These are phyloP conservation scores for Rhincodon typus DNA, from an alignment of 2,797 vertebrate genomes.

Conservation along the genomic window DNA sequence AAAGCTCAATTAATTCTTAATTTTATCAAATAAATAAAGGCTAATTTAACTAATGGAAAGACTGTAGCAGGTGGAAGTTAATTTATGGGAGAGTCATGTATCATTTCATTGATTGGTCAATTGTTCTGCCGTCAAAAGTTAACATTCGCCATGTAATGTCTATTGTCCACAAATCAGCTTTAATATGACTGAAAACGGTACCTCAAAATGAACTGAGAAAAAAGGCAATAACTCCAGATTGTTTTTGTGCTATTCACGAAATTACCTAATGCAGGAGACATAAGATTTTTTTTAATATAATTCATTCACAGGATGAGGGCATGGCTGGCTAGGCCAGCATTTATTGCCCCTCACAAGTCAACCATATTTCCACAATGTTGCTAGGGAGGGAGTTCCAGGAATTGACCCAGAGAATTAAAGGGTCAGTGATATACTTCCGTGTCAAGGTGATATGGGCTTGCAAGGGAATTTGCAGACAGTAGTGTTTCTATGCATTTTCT, in stretches of 20 bases:
- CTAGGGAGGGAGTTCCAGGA: no score
- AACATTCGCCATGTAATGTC: neutral
- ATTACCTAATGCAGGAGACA: neutral
- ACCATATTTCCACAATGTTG: no score
- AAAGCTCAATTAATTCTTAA: neutral
- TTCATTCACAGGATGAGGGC: no score
- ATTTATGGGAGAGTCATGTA: no score
- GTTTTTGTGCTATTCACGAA: neutral
- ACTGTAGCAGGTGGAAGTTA: neutral
- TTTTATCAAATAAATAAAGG: neutral
- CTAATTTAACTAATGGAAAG: neutral
- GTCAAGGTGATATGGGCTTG: no score
- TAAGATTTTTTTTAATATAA: no score
- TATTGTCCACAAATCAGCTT: neutral
- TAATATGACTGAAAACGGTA: neutral
- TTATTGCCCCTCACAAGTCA: no score
- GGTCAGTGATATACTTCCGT: no score
- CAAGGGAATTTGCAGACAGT: no score
- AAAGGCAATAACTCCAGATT: neutral
- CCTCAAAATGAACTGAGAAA: neutral
- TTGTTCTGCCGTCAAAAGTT: neutral
- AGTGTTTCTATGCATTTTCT: no score
- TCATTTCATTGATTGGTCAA: neutral
- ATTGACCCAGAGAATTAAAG: no score
- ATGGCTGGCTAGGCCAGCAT: no score